Evolutionary conservation across 2,888 invertebrate species (phyloP), one percentile per base, ranked within the genome.

Genomic region (Troglohyphantes excavatus): DNA sequence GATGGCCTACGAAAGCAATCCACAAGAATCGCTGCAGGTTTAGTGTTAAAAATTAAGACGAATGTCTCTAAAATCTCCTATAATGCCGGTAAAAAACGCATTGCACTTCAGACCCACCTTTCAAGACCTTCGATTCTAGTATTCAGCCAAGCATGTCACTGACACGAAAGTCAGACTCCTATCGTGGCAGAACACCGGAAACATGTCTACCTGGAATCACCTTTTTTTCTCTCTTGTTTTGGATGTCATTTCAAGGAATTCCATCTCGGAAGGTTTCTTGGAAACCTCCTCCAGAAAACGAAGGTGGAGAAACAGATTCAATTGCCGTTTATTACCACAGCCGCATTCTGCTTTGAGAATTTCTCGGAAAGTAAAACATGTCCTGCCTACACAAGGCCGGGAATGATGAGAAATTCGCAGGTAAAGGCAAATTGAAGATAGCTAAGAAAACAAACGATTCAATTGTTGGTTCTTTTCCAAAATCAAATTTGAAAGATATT

Each of bases 151-250:
- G 39, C 85, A 67, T 84, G 84, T 27, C 46, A n/a, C 17, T n/a
- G 63, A 65, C 11, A 19, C 59, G 67, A 72, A 68, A 76, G 21
- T 67, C 23, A 53, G 67, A 85, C 76, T 59, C 75, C 65, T 76
- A 67, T 76, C 29, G 19, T 33, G 27, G 61, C 33, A 70, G 33
- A 68, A 86, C 76, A 86, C 85, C 85, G 85, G 85, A 86, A 86
- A 86, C 85, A 23, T 53, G 75, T 67, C 84, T 86, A 78, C 85
- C 85, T 78, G 78, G 76, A 78, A 86, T 86, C 85, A 86, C 59
- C 21, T 67, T 39, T 65, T n/a, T 63, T 67, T 65, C 65, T 85
- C 76, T 6, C n/a, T 67, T 72, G 53, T 75, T 82, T 70, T 1
- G 33, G 11, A n/a, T 86, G 43, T 86, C 76, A 86, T 86, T 86